Conservation (phyloP, 2,113 vertebrate genomes). For the Craseonycteris thonglongyai region DNA sequence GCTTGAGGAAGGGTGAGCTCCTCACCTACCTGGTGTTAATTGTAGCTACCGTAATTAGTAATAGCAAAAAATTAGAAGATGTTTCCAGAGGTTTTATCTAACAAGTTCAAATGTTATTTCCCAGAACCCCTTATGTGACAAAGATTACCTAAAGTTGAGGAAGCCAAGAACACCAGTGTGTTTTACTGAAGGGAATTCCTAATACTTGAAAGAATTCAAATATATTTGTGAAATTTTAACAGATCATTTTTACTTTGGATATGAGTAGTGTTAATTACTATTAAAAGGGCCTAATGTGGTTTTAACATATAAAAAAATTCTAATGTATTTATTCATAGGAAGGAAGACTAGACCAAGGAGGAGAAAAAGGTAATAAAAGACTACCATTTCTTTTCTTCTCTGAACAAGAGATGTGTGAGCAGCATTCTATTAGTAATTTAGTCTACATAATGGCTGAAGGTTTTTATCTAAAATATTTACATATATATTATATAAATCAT, state of each 20-base stretch:
- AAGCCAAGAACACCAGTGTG: background rate
- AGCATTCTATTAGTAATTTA: background rate
- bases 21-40: background rate
- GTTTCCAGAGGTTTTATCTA: background rate
- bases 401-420: background rate
- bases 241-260: background rate
- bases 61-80: background rate
- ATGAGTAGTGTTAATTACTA: background rate
- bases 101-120: background rate
- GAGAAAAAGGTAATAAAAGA: background rate
- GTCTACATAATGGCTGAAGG: background rate
- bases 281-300: background rate
- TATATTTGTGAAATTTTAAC: background rate
- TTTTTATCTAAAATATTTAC: background rate
- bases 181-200: background rate
- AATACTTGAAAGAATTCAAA: background rate
- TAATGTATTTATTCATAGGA: background rate
- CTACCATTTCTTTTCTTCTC: background rate
- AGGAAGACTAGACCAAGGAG: background rate
- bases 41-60: background rate
- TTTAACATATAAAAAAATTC: background rate
- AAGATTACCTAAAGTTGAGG: background rate
- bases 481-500: background rate
- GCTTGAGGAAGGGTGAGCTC: background rate
- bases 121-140: background rate